Evolutionary conservation across 2,888 invertebrate species (phyloP).

Genomic region (Ophion slaviceki): DNA sequence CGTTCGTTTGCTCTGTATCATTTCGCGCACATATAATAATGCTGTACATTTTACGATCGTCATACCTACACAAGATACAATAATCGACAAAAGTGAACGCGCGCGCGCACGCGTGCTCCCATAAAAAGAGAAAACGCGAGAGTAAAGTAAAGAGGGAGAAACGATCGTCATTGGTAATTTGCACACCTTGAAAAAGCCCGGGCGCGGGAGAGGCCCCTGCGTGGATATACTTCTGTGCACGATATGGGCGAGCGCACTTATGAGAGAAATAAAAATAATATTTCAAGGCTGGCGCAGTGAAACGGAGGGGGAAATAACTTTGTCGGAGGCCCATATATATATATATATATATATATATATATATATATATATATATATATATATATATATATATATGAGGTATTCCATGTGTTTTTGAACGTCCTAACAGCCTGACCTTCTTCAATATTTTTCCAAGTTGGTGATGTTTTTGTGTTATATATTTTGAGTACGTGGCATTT

Average conservation of each 20-base stretch:
- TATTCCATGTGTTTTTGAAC: too few species aligned
- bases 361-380: too few species aligned
- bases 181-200: constrained; percentile 30
- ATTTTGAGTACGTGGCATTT: too few species aligned
- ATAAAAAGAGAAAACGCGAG: neutral
- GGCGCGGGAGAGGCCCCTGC: constrained; percentile 20
- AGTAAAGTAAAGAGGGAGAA: constrained; percentile 24
- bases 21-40: constrained; percentile 4
- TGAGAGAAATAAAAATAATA: constrained; percentile 30
- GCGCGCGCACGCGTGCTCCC: too few species aligned
- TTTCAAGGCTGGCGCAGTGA: constrained; percentile 6
- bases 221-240: constrained; percentile 21
- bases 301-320: constrained; percentile 22
- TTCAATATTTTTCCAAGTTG: too few species aligned
- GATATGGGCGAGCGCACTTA: constrained; percentile 3
- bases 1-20: constrained; percentile 3
- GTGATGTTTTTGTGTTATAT: too few species aligned
- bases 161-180: constrained; percentile 53
- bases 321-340: neutral
- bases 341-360: too few species aligned
- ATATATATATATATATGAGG: too few species aligned
- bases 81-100: constrained; percentile 1
- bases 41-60: neutral
- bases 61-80: neutral
- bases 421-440: too few species aligned